Conservation (phyloP, 2,113 vertebrate species). For the Zeus faber region DNA sequence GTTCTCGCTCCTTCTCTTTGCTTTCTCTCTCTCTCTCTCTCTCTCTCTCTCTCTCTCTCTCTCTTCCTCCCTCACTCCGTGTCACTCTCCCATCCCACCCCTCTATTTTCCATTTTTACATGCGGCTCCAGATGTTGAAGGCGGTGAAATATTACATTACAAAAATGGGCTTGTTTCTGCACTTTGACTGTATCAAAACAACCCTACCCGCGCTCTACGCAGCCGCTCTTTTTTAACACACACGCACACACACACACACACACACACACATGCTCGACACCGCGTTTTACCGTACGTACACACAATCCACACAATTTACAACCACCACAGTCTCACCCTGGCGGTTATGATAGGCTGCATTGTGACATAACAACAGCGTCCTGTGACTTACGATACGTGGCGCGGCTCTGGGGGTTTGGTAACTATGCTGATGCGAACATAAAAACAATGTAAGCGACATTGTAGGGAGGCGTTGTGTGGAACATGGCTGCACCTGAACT, state of each 20-base stretch:
- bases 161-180: slow-evolving; percentile 76
- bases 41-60: slow-evolving; percentile 41
- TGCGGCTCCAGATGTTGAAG: slow-evolving; percentile 79
- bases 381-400: too few species aligned
- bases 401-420: too few species aligned
- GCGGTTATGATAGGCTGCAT: background rate
- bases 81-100: slow-evolving; percentile 72
- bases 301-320: background rate
- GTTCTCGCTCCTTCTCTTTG: slow-evolving; percentile 31
- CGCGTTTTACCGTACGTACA: background rate
- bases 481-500: background rate
- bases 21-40: slow-evolving; percentile 44
- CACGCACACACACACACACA: background rate
- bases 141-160: slow-evolving; percentile 83
- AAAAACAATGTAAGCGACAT: too few species aligned
- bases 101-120: slow-evolving; percentile 81
- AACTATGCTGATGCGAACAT: too few species aligned
- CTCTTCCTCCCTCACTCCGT: slow-evolving; percentile 57
- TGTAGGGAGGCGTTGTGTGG: background rate
- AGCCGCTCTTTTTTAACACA: slow-evolving; percentile 31
- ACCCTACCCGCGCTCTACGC: slow-evolving; percentile 52
- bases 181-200: slow-evolving; percentile 75
- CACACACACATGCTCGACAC: background rate
- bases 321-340: too few species aligned
- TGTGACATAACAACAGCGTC: background rate